Base-by-base conservation (phyloP, 2,797 vertebrate species). In the Moxostoma hubbsi region DNA sequence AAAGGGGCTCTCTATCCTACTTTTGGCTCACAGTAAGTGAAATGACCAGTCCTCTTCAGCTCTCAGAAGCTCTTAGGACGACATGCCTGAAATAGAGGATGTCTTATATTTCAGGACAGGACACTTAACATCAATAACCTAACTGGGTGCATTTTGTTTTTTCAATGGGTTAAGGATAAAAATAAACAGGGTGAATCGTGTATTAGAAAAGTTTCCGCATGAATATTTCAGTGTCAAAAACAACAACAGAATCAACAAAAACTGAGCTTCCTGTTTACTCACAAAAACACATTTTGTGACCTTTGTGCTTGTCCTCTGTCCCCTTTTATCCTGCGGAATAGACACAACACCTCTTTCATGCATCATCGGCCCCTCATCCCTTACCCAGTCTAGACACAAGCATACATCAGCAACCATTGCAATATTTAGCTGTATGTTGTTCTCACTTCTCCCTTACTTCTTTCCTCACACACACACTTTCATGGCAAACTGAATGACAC, bases 361-460 rank as follows among this genome's bases (percentile, higher is more conserved):
- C 36, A 43, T 80, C 45, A 12, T 80, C 46, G n/a, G 1, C 24
- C 24, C 54, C 61, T 59, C 13, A 59, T 69, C 65, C 18, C 7
- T 47, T 63, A 24, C 24, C 1, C 24, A 65, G 75, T 83, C 36
- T 84, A 90, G 89, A 89, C 46, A 79, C 87, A 84, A 82, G 87
- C 80, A 87, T 86, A 73, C 91, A 74, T 78, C 90, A 92, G 90
- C 87, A 87, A 75, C 73, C 15, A 65, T 79, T 93, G 83, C 92
- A 93, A 92, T 93, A 93, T 93, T 92, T 82, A 93, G 91, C 85
- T 87, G 89, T 84, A 85, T 88, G 51, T 73, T 80, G 84, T 82
- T 85, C 84, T 84, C 86, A 88, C 84, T 83, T 84, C 85, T 69
- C 51, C 71, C 84, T 85, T 47, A 74, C 54, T 45, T 5, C n/a